These are phyloP conservation scores for Trypoxylus dichotomus DNA, from an alignment of 1,140 invertebrate genomes.

Conservation along the genomic window DNA sequence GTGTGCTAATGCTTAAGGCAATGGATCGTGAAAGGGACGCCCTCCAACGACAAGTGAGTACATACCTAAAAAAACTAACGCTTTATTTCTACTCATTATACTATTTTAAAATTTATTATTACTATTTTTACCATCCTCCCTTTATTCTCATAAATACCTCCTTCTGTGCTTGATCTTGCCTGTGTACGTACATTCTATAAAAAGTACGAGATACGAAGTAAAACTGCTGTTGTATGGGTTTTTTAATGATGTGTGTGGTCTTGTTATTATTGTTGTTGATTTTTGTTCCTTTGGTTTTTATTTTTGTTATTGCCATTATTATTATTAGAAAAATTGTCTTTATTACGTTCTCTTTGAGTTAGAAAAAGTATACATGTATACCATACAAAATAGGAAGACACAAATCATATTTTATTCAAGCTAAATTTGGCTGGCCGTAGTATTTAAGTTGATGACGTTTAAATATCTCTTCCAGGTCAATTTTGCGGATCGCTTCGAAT, in stretches of 20 bases:
- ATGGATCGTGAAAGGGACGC: constrained; percentile 93
- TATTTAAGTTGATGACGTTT: constrained; percentile 15
- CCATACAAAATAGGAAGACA: background rate
- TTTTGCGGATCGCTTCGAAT: background rate
- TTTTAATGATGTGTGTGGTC: constrained; percentile 16
- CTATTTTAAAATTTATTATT: background rate
- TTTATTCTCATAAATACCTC: background rate
- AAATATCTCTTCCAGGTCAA: constrained; percentile 2
- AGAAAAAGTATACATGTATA: background rate
- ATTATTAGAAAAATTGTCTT: background rate
- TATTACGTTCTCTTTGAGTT: background rate
- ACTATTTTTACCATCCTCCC: background rate
- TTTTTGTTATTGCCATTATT: background rate
- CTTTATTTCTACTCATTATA: constrained; percentile 5
- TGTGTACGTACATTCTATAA: constrained; percentile 7
- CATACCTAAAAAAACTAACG: constrained; percentile 15
- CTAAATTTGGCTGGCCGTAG: constrained; percentile 9
- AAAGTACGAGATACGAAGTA: background rate
- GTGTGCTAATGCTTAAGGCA: constrained; percentile 75
- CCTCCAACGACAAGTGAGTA: constrained; percentile 90
- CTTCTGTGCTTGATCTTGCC: constrained; percentile 14
- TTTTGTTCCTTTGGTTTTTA: background rate
- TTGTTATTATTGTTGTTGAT: constrained; percentile 4
- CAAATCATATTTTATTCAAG: background rate
- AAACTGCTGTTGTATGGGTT: background rate